Conservation (phyloP, 2,113 vertebrate species). For the Tor tambroides region DNA sequence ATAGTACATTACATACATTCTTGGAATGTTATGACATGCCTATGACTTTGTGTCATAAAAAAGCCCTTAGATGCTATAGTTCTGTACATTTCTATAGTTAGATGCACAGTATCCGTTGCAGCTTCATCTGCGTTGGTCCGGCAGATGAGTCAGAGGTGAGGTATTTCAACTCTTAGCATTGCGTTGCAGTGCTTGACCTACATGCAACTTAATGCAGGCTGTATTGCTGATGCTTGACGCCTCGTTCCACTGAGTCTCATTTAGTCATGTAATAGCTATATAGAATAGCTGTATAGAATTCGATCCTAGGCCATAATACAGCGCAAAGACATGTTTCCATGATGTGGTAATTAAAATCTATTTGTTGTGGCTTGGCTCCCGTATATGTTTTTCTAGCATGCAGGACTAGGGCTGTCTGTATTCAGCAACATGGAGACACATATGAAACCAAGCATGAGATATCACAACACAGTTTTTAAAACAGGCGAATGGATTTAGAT, state of each 20-base stretch:
- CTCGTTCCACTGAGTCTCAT: background rate
- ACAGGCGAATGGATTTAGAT: constrained; percentile 61
- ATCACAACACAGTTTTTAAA: constrained; percentile 48
- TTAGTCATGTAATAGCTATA: background rate
- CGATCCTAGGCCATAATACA: background rate
- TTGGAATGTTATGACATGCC: background rate
- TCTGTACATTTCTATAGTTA: too few species aligned
- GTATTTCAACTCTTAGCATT: background rate
- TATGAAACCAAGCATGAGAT: constrained; percentile 38
- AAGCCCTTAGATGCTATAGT: too few species aligned
- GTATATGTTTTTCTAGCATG: background rate
- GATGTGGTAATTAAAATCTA: background rate
- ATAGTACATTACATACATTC: background rate
- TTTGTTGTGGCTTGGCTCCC: background rate
- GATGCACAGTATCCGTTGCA: background rate
- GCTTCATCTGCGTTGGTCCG: background rate
- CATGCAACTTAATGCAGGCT: background rate
- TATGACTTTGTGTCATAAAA: background rate
- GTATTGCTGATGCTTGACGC: background rate
- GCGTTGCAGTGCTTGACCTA: background rate
- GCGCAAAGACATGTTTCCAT: background rate
- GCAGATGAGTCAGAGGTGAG: background rate
- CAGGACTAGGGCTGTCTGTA: background rate
- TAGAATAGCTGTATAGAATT: background rate
- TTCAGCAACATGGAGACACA: constrained; percentile 30